phyloP scores from a whole-genome alignment of 2,113 vertebrate genomes.

The Mionectes macconnelli region DNA sequence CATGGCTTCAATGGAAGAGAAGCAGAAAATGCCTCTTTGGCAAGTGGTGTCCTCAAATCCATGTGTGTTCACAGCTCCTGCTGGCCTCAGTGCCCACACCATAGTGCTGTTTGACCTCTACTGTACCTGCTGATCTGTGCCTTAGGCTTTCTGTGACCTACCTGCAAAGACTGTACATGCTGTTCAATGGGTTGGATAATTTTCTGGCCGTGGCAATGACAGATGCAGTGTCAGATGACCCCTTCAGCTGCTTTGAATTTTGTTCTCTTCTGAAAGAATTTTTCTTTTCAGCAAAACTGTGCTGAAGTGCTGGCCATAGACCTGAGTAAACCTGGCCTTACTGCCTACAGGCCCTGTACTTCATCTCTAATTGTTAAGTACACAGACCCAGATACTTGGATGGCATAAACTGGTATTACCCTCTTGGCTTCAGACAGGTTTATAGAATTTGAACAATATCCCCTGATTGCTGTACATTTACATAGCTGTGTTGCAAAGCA shows the following conservation, averaged over 20 bases:
- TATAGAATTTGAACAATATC: background rate
- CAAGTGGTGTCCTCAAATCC: background rate
- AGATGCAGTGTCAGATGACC: background rate
- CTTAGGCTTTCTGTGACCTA: constrained; percentile 26
- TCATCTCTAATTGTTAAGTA: background rate
- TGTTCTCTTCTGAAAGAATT: background rate
- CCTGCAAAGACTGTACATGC: background rate
- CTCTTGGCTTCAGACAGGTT: background rate
- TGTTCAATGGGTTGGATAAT: background rate
- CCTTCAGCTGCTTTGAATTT: background rate
- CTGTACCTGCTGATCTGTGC: background rate
- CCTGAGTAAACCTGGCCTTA: background rate
- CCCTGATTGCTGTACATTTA: constrained; percentile 5
- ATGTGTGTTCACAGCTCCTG: background rate
- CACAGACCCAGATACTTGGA: background rate
- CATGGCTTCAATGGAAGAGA: background rate
- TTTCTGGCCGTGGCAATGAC: background rate
- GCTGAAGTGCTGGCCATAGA: background rate
- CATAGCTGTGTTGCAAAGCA: constrained; percentile 1
- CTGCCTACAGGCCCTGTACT: background rate
- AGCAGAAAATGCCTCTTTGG: background rate
- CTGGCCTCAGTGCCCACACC: background rate
- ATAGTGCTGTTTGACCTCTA: background rate
- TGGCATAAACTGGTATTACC: background rate
- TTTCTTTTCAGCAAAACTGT: background rate